Percentiles rank a stretch among this genome's conserved stretches.
Conservation (phyloP, 2,113 vertebrate species). For the Drymodes brunneopygia region DNA sequence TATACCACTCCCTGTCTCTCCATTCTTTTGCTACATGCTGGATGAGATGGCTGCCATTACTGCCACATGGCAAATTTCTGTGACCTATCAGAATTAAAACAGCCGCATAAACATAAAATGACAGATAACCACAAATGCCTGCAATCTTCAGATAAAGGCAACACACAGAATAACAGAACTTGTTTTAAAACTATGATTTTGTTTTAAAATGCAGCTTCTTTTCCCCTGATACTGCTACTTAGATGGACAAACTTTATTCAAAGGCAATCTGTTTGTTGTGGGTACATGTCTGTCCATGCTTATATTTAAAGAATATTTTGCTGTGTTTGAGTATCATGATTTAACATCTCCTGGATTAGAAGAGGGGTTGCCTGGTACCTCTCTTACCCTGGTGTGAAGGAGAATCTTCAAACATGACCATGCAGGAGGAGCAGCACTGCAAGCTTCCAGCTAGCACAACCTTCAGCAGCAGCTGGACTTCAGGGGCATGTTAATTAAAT, state of each 20-base stretch:
- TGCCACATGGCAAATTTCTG: background rate
- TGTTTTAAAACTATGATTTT: background rate
- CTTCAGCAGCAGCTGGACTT: background rate
- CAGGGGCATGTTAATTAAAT: background rate
- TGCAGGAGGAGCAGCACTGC: background rate
- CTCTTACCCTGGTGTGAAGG: background rate
- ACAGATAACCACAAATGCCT: slow-evolving; percentile 1
- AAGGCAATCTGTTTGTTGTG: background rate
- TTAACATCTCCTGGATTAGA: background rate
- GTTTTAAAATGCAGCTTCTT: background rate
- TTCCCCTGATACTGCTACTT: background rate
- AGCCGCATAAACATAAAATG: slow-evolving; percentile 10
- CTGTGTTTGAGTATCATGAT: background rate
- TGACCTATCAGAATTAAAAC: background rate
- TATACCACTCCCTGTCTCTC: background rate
- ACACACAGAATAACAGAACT: background rate
- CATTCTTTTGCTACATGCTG: background rate
- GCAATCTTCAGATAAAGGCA: slow-evolving; percentile 15
- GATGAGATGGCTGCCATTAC: background rate
- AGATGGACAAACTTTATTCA: background rate
- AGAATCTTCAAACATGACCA: background rate
- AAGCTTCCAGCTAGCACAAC: background rate
- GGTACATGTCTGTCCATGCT: background rate
- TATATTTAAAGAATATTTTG: background rate
- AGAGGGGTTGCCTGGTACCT: background rate